Evolutionary conservation across 2,113 vertebrate genomes (phyloP).

Genomic region (Mesoclemmys tuberculata): DNA sequence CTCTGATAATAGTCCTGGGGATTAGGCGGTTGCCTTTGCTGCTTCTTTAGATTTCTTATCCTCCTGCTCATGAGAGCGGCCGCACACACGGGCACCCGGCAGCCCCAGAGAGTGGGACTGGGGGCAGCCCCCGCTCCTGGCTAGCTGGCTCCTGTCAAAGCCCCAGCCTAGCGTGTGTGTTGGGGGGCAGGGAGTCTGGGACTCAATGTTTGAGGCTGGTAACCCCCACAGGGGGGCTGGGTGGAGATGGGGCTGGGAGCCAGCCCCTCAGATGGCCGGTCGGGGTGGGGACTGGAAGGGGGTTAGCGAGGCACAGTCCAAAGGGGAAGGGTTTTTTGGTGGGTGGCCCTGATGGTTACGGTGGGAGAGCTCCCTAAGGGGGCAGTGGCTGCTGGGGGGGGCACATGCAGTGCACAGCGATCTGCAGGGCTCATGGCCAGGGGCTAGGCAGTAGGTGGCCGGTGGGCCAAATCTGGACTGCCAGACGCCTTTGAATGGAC

Average conservation of each 20-base stretch:
- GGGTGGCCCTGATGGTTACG: neutral
- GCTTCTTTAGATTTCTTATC: constrained; percentile 42
- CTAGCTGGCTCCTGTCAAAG: neutral
- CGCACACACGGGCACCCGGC: rapidly evolving
- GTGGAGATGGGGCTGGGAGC: rapidly evolving
- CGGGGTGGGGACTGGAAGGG: neutral
- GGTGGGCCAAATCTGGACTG: too few species aligned
- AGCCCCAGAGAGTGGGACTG: rapidly evolving
- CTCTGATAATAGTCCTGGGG: constrained; percentile 79
- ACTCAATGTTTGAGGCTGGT: neutral
- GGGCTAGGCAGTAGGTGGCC: neutral
- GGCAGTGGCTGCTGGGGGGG: neutral
- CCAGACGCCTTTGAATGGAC: too few species aligned
- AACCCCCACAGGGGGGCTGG: neutral
- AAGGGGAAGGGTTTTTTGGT: too few species aligned
- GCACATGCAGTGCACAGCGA: neutral
- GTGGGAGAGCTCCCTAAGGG: neutral
- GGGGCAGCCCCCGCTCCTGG: too few species aligned
- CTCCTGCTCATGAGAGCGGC: constrained; percentile 39
- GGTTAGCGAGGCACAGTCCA: neutral
- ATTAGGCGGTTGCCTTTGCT: constrained; percentile 71
- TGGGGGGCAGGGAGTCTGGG: neutral
- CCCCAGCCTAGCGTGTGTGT: neutral
- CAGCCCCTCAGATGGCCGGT: rapidly evolving
- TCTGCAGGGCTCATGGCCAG: neutral